Evolutionary conservation across 2,797 vertebrate genomes (phyloP).

Genomic region (Adrianichthys oophorus): DNA sequence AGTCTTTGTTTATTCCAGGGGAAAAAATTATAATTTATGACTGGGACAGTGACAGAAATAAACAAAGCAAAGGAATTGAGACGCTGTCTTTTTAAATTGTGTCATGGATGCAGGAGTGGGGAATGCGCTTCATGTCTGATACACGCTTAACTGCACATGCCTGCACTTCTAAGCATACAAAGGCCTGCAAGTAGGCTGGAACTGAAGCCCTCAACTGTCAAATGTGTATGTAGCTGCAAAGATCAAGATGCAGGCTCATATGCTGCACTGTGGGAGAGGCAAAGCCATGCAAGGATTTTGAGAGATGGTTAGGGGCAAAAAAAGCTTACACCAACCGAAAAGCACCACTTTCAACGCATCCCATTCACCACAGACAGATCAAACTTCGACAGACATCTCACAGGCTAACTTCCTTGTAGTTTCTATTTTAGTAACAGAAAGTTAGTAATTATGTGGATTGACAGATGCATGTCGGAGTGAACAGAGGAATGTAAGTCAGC

Average conservation of each 20-base stretch:
- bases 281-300: too few species aligned
- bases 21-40: too few species aligned
- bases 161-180: constrained; percentile 21
- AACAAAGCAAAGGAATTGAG: not conserved
- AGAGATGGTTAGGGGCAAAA: too few species aligned
- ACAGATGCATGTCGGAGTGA: too few species aligned
- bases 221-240: not conserved
- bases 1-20: too few species aligned
- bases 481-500: too few species aligned
- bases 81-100: not conserved
- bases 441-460: too few species aligned
- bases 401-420: too few species aligned
- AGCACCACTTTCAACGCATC: not conserved
- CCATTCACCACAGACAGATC: not conserved
- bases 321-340: not conserved
- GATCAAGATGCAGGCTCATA: not conserved
- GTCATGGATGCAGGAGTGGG: constrained; percentile 22
- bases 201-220: not conserved
- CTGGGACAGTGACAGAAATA: not conserved
- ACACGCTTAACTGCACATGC: constrained; percentile 13
- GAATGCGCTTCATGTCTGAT: constrained; percentile 43
- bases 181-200: constrained; percentile 38
- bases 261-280: not conserved
- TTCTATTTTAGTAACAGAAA: too few species aligned
- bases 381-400: too few species aligned